Conservation (phyloP, 2,888 invertebrate genomes). For the Steinernema carpocapsae region DNA sequence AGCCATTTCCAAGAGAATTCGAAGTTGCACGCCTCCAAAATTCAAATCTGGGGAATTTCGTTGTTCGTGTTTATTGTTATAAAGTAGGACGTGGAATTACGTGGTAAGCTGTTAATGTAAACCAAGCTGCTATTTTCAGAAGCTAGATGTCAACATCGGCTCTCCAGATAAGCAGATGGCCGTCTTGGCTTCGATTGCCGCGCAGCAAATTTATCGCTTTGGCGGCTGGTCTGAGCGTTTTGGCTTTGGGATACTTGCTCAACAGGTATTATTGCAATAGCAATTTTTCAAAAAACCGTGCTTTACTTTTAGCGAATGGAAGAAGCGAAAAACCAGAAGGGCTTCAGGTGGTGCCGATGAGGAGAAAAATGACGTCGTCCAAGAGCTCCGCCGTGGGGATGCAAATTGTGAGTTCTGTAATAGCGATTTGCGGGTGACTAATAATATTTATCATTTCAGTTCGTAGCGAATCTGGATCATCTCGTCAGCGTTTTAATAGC, state of each 20-base stretch:
- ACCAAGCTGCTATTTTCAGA: no score
- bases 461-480: not conserved
- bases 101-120: no score
- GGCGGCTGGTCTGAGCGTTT: not conserved
- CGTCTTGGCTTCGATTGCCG: not conserved
- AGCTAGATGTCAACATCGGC: not conserved
- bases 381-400: conserved; percentile 1
- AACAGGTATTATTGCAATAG: conserved; percentile 35
- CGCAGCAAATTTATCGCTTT: not conserved
- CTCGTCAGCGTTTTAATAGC: conserved; percentile 13
- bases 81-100: no score
- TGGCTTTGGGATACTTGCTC: conserved; percentile 9
- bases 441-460: not conserved
- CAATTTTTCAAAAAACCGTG: no score
- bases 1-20: no score
- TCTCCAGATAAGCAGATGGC: not conserved
- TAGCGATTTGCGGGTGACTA: no score
- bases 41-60: no score
- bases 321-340: not conserved
- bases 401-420: not conserved
- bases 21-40: no score
- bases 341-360: not conserved
- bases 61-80: no score
- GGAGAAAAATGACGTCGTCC: not conserved
- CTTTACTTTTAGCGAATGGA: not conserved